Conservation (phyloP, 2,888 invertebrate genomes). For the Pollenia labialis region DNA sequence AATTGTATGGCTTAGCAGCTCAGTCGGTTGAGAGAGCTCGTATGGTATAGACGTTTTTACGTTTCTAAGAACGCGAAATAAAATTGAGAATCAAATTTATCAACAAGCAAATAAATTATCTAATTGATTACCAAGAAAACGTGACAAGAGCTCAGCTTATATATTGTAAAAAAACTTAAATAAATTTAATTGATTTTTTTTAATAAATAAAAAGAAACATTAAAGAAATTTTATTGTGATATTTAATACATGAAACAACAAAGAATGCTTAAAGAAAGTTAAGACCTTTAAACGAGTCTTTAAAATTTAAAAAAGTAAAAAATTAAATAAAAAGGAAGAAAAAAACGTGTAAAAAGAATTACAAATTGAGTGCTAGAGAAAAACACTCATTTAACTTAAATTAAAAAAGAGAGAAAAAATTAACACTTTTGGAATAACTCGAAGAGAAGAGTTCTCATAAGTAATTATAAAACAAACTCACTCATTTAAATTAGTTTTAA, state of each 20-base stretch:
- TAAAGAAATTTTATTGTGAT: conserved; percentile 67
- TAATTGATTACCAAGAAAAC: conserved; percentile 29
- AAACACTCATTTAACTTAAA: conserved; percentile 29
- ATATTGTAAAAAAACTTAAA: conserved; percentile 28
- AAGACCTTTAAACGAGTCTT: conserved; percentile 70
- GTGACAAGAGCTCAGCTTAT: conserved; percentile 59
- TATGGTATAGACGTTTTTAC: conserved; percentile 75
- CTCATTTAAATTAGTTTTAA: neutral
- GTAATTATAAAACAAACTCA: neutral
- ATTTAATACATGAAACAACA: conserved; percentile 61
- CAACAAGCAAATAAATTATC: conserved; percentile 14
- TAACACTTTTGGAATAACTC: neutral
- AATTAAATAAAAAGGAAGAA: conserved; percentile 18
- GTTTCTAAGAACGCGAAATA: conserved; percentile 60
- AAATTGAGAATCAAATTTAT: conserved; percentile 19
- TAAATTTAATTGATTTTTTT: conserved; percentile 9
- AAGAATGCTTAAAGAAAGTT: conserved; percentile 48
- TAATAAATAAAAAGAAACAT: conserved; percentile 44
- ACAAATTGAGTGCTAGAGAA: conserved; percentile 40
- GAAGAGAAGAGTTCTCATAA: neutral
- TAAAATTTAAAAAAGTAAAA: conserved; percentile 50
- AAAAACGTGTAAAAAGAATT: conserved; percentile 37
- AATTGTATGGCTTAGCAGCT: conserved; percentile 45
- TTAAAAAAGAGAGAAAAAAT: conserved; percentile 26
- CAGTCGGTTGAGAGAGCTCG: conserved; percentile 81